Base-by-base conservation (phyloP, 1,140 invertebrate genomes). In the Lethrus apterus region DNA sequence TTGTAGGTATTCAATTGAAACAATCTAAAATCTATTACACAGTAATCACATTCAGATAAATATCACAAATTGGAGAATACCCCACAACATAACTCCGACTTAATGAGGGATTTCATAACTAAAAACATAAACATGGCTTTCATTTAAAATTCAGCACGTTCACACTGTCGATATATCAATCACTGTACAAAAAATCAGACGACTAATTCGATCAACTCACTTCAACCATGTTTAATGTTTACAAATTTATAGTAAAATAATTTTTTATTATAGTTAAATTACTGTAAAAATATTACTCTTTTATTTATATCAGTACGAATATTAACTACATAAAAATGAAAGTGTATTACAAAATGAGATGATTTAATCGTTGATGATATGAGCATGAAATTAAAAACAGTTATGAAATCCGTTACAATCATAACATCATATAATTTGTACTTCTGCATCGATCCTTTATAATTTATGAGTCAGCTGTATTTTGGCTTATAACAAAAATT, bases 21-120 rank as follows among this genome's bases (percentile, higher is more conserved):
- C 60, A 62, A 62, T 62, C 57, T 60, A 62, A 63, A 63, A 61
- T 56, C 60, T 63, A 61, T 61, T 63, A 63, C 58, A 63, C 60
- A 56, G 54, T 63, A 59, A 63, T 63, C 59, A 63, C 60, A 63
- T 63, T 61, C 48, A 63, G 58, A 63, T 58, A 58, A 60, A 63
- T 63, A 63, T 63, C 60, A 63, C 60, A 63, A 63, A 61, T 57
- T 59, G 60, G 60, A 59, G 57, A 63, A 57, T 52, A 55, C 50
- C 51, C 57, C 50, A 54, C 55, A 55, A 62, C 51, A 36, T 48
- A 51, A 58, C 49, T 58, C 49, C 58, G 50, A 53, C 46, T 50
- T 52, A 50, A 53, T 38, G 48, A 44, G 47, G 55, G 54, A 61
- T 59, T 58, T 55, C 57, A 56, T 56, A 56, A 58, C 54, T 49